A percentile compares a stretch with the other conserved stretches of the same genome.
Conservation (phyloP, 2,113 vertebrate species). For the Ptyas mucosa region DNA sequence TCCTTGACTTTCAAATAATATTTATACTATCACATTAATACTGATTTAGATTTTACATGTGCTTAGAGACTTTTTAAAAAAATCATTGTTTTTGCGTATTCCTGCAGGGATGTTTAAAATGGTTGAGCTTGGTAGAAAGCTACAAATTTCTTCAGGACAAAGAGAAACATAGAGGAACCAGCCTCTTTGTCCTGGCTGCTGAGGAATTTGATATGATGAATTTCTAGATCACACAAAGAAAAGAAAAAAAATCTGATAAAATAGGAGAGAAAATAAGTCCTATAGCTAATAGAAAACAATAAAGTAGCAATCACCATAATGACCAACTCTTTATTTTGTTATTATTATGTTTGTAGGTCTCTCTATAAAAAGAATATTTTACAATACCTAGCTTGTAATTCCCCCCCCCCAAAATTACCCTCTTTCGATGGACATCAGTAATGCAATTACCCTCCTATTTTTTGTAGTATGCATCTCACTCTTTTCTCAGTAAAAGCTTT, state of each 20-base stretch:
- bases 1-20: not conserved
- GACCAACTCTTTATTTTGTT: not conserved
- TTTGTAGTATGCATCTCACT: not conserved
- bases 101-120: not conserved
- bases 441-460: not conserved
- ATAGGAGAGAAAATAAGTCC: not conserved
- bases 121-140: not conserved
- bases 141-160: not conserved
- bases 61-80: not conserved
- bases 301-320: not conserved
- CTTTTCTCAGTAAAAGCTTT: not conserved
- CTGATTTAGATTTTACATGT: not conserved
- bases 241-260: not conserved
- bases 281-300: not conserved
- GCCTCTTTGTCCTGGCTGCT: not conserved
- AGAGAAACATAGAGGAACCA: not conserved
- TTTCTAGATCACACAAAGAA: not conserved
- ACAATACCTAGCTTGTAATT: not conserved
- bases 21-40: not conserved
- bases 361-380: not conserved
- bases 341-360: not conserved
- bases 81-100: not conserved
- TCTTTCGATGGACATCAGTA: not conserved
- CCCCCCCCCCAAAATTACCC: fast-evolving
- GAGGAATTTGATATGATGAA: not conserved